A percentile compares a stretch with the other conserved stretches of the same genome.
These are phyloP conservation scores for Tetragonula clypearis DNA, from an alignment of 1,140 invertebrate species.

Conservation along the genomic window DNA sequence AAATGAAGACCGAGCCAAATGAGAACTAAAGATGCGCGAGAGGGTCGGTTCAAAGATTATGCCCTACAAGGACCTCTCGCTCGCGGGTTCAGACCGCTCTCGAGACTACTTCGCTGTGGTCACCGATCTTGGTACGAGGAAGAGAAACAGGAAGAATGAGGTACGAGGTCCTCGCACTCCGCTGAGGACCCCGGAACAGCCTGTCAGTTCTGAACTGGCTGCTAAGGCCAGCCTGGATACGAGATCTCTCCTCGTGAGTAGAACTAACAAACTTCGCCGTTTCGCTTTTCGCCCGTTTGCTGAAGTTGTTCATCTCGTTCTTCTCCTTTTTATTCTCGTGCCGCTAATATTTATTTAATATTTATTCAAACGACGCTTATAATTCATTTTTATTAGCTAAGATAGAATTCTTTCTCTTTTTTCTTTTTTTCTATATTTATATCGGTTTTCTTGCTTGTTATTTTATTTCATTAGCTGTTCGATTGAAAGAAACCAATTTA, in stretches of 20 bases:
- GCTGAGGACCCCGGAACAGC: constrained; percentile 4
- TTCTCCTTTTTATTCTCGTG: neutral
- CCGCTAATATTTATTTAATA: no score
- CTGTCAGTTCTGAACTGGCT: constrained; percentile 15
- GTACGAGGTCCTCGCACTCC: constrained; percentile 37
- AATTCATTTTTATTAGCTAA: no score
- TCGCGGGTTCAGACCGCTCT: constrained; percentile 35
- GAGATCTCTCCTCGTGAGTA: constrained; percentile 32
- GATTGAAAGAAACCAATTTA: no score
- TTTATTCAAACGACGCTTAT: no score
- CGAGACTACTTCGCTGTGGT: constrained; percentile 27
- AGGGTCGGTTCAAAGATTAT: constrained; percentile 51
- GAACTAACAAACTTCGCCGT: neutral
- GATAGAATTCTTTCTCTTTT: neutral
- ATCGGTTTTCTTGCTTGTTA: no score
- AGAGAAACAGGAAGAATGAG: constrained; percentile 40
- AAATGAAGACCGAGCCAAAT: constrained; percentile 43
- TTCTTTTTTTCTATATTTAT: no score
- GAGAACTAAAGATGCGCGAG: constrained; percentile 24
- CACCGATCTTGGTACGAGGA: constrained; percentile 48
- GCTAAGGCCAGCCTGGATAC: constrained; percentile 19
- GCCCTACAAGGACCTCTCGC: constrained; percentile 46
- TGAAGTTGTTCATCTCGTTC: neutral
- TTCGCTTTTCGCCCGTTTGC: neutral
- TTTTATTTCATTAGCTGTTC: no score